Evolutionary conservation across 1,140 invertebrate species (phyloP), one percentile per base, ranked within the genome.

Genomic region (Drosophila bocqueti): DNA sequence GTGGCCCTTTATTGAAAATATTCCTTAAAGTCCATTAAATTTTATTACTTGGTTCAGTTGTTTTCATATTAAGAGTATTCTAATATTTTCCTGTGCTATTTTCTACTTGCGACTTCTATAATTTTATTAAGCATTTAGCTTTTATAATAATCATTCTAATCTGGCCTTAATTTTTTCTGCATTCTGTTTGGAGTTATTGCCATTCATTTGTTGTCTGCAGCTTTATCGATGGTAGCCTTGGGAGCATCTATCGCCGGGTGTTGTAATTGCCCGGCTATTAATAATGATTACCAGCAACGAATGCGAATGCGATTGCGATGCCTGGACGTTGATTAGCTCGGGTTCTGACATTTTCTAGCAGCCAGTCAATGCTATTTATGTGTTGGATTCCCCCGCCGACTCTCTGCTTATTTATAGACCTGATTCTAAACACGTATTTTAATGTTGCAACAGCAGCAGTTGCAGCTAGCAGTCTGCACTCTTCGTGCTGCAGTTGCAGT

Each of bases 231-330:
- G 42, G 40, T 67, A 40, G 72, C 78, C 82, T 83, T 83, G 73
- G 65, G 52, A 49, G 73, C 68, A 61, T 83, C 73, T 82, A 79
- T 61, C 52, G 65, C 59, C 63, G 74, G 77, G 67, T 84, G 73
- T 80, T 84, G 83, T 87, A 87, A 90, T 90, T 87, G 85, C 62
- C 65, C 50, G 74, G 67, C 84, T 87, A 87, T 87, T 87, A 87
- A 89, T 87, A 87, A 84, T 84, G 85, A 89, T 90, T 87, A 81
- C 73, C 77, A 69, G 65, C 81, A 63, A 54, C 64, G 55, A 80
- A 72, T 73, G 55, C 65, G 21, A 65, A 60, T 78, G 50, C 74
- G 34, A 69, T 45, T 68, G 57, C 45, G 64, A 77, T 63, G 65
- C 45, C 57, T 79, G 68, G 68, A 47, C 62, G 63, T 72, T 89